phyloP scores from a whole-genome alignment of 2,888 invertebrate genomes.

The Caenorhabditis sp. region DNA sequence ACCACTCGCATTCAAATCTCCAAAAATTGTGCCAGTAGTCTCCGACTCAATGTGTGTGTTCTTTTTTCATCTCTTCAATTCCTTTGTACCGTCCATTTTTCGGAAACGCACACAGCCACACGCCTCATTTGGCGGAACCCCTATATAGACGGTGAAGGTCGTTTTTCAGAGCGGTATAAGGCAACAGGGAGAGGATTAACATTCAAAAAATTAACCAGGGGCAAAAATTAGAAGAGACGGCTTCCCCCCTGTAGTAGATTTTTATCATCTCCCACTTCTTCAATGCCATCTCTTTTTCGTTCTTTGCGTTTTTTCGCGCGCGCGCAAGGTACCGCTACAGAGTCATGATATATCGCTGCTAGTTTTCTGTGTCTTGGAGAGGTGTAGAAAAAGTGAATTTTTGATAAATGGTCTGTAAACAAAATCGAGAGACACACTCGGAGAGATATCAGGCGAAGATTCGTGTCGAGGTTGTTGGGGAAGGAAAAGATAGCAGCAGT shows the following conservation, averaged over 20 bases:
- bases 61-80: slow-evolving; percentile 30
- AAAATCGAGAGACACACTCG: slow-evolving; percentile 18
- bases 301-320: slow-evolving; percentile 26
- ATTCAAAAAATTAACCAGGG: slow-evolving; percentile 22
- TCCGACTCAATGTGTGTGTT: slow-evolving; percentile 54
- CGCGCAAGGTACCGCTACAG: slow-evolving; percentile 12
- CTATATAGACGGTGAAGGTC: slow-evolving; percentile 61
- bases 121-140: slow-evolving; percentile 56
- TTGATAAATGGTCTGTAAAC: slow-evolving; percentile 54
- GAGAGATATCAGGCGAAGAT: slow-evolving; percentile 40
- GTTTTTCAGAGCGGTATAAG: slow-evolving; percentile 18
- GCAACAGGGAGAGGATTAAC: slow-evolving; percentile 43
- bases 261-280: slow-evolving; percentile 26
- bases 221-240: slow-evolving; percentile 13
- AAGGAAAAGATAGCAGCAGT: slow-evolving; percentile 25
- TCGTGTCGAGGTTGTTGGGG: slow-evolving; percentile 57
- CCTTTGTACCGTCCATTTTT: slow-evolving; percentile 20
- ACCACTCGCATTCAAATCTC: slow-evolving; percentile 51
- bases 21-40: slow-evolving; percentile 50
- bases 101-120: slow-evolving; percentile 11
- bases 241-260: slow-evolving; percentile 25
- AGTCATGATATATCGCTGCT: slow-evolving; percentile 42
- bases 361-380: slow-evolving; percentile 13
- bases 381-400: slow-evolving; percentile 51
- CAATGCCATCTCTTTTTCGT: slow-evolving; percentile 51